A percentile compares a stretch with the other conserved stretches of the same genome.
Conservation (phyloP, 2,888 invertebrate genomes). For the Chalcosyrphus nemorum region DNA sequence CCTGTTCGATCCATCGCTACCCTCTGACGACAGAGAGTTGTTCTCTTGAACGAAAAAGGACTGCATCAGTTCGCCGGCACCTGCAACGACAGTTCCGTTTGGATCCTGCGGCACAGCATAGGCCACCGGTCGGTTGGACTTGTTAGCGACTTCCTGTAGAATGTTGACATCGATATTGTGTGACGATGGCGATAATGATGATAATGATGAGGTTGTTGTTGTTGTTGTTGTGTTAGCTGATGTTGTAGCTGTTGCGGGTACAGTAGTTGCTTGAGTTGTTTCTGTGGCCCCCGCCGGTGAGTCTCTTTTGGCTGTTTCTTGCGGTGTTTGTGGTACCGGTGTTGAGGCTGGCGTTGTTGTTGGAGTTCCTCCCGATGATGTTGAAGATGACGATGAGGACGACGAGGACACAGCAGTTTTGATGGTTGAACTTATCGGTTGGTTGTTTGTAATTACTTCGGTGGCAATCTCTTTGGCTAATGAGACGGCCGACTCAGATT, state of each 20-base stretch:
- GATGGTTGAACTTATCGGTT: conserved; percentile 49
- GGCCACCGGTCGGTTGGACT: conserved; percentile 83
- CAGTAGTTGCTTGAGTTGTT: conserved; percentile 60
- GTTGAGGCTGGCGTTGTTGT: conserved; percentile 83
- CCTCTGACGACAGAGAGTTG: conserved; percentile 36
- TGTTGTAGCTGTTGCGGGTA: conserved; percentile 57
- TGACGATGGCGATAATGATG: conserved; percentile 30
- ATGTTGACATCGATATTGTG: conserved; percentile 63
- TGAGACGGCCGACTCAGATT: conserved; percentile 81
- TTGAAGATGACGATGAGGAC: conserved; percentile 82
- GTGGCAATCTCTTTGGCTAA: conserved; percentile 83
- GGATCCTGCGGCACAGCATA: conserved; percentile 85
- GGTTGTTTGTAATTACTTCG: conserved; percentile 43
- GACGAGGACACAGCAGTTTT: conserved; percentile 61
- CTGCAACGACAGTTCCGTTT: conserved; percentile 74
- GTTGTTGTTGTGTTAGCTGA: conserved; percentile 35
- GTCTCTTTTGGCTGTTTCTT: conserved; percentile 75
- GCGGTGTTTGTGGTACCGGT: conserved; percentile 75
- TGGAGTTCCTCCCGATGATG: conserved; percentile 80
- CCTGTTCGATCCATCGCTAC: conserved; percentile 80
- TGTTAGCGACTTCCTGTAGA: conserved; percentile 79
- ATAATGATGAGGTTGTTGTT: conserved; percentile 61
- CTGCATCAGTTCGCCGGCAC: conserved; percentile 89
- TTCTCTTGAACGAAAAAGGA: conserved; percentile 92
- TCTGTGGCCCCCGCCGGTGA: conserved; percentile 57